Evolutionary conservation across 1,140 invertebrate genomes (phyloP), one percentile per base, ranked within the genome.

Genomic region (Drosophila miranda): DNA sequence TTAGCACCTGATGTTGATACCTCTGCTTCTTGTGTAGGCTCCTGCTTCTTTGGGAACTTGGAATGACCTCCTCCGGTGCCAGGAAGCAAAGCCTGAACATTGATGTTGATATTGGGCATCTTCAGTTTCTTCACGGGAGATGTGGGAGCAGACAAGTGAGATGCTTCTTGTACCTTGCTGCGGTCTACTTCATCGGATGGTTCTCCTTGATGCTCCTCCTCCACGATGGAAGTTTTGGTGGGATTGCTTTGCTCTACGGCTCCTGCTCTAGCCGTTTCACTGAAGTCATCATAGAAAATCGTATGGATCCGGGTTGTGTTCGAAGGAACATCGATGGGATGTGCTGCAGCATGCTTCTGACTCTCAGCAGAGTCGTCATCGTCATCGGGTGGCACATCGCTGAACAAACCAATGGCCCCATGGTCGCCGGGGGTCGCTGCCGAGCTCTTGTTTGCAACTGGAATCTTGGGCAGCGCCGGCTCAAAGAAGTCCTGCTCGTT

Each of bases 71-170:
- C 28, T 3, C 91, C 91, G 21, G 91, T 91, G 8, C 93, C 93
- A 2, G 94, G 94, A 52, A 94, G 72, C 56, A 95, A 79, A 1
- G 93, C 92, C 66, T 92, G 91, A 0, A 94, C 94, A 86, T 95
- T 93, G 13, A 95, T 94, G 66, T 94, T 93, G 0, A 95, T 89
- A 8, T 80, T 87, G 23, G 84, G 87, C 78, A 87, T 83, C 72
- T 89, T 76, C 0, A 89, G 66, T 49, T 90, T 90, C 13, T 81
- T 87, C 0, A 82, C 38, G 0, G 80, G 73, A 6, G 81, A 78
- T 6, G 42, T 30, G 2, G 55, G 55, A 14, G 46, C 41, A 0
- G n/a, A 21, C 4, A 43, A 6, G 11, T 64, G 42, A 4, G 23
- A 6, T 8, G 11, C 13, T 21, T 46, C 28, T 30, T 4, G 41